Evolutionary conservation across 2,888 invertebrate genomes (phyloP), one percentile per base, ranked within the genome.

Genomic region (Dusona sp.): DNA sequence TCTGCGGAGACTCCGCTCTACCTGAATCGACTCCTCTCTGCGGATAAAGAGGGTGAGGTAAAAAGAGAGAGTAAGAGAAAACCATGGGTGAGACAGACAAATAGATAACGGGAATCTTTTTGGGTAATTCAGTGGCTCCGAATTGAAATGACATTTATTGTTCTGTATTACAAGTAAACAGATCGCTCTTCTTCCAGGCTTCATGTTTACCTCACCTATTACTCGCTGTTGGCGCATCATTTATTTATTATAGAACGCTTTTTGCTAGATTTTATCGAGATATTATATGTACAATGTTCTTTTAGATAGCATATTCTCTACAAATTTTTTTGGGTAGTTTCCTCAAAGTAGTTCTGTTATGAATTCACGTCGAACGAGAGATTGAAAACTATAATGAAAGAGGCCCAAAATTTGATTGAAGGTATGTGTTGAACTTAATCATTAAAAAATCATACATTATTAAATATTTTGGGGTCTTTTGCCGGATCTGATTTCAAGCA

Each of bases 91-190:
- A 67, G 61, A 38, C 33, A 36, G 79, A 45, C 57, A 22, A 19
- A 48, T 42, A 67, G 68, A 74, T 61, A 79, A 61, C 73, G 29
- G 61, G 45, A 45, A 61, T 78, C 38, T 80, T 81, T 80, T 78
- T 77, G 68, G 45, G 84, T 78, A 77, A 73, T 77, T 64, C 73
- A 73, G 33, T 73, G 45, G 51, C 57, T 84, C 42, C 57, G 54
- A 79, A 25, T 36, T 38, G 73, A 84, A 86, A 84, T 86, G 72
- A 86, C 80, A 86, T 86, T 84, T 86, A 80, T 86, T 68, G 68
- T 84, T 81, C 77, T 84, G 77, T 84, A 83, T 84, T 86, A 86
- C 83, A 42, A 84, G 42, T 77, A 38, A 77, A 64, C 42, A 48
- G 57, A 33, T 73, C 79, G 48, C 67, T 67, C 72, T 57, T n/a